Conservation (phyloP, 2,888 invertebrate species). For the Agrotis ipsilon region DNA sequence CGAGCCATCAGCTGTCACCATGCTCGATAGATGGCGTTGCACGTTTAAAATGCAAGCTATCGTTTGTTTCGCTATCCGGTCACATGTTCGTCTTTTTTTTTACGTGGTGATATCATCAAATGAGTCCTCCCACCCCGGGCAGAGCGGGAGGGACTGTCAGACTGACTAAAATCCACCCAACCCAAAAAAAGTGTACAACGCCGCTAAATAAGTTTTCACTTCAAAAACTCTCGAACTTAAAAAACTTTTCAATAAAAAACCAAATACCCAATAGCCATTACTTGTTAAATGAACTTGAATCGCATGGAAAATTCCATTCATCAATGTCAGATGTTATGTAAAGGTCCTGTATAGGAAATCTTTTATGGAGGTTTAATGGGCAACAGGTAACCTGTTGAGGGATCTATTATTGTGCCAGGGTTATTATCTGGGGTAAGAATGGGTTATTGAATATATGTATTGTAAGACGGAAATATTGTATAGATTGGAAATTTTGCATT, state of each 20-base stretch:
- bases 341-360: conserved; percentile 14
- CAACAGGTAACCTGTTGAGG: conserved; percentile 14
- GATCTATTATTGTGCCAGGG: conserved; percentile 9
- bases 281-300: background rate
- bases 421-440: conserved; percentile 27
- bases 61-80: no score
- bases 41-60: no score
- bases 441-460: background rate
- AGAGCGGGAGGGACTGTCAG: no score
- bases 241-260: background rate
- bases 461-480: background rate
- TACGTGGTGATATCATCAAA: no score
- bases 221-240: background rate
- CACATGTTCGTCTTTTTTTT: no score
- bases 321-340: conserved; percentile 39
- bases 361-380: conserved; percentile 31
- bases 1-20: no score
- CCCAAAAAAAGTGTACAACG: no score
- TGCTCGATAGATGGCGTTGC: no score
- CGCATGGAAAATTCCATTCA: conserved; percentile 30
- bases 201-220: no score
- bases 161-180: no score
- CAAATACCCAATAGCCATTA: conserved; percentile 1
- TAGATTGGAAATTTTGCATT: background rate
- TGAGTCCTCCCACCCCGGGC: no score